Evolutionary conservation across 2,113 vertebrate species (phyloP).

Genomic region (Halichoeres trimaculatus): DNA sequence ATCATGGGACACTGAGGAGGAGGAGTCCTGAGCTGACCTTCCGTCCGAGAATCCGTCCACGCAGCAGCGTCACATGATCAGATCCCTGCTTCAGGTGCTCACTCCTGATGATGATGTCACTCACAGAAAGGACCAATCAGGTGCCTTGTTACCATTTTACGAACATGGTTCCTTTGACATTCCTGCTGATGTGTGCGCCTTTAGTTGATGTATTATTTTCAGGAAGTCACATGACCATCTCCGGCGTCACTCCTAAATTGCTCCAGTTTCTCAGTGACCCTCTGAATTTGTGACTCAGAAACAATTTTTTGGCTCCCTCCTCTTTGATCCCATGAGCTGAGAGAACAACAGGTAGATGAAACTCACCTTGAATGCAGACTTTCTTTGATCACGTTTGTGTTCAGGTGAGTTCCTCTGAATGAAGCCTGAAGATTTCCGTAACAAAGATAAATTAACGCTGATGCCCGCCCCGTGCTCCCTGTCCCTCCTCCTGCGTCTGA

Average conservation of each 20-base stretch:
- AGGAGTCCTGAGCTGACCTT: neutral
- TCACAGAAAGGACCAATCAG: constrained; percentile 3
- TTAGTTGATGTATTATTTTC: too few relatives aligned
- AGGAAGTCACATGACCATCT: too few relatives aligned
- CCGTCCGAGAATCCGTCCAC: neutral
- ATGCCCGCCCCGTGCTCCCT: neutral
- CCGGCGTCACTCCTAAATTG: too few relatives aligned
- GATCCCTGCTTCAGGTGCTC: constrained; percentile 1
- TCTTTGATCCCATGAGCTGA: neutral
- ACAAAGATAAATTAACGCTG: too few relatives aligned
- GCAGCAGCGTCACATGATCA: neutral
- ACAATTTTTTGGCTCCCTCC: neutral
- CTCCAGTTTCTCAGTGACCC: too few relatives aligned
- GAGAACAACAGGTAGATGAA: too few relatives aligned
- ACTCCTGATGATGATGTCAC: constrained; percentile 9
- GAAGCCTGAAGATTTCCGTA: too few relatives aligned
- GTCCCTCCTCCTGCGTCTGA: neutral
- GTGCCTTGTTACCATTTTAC: neutral
- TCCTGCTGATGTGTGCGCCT: neutral
- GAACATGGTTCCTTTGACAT: neutral
- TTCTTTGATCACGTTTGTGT: too few relatives aligned
- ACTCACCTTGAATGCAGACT: too few relatives aligned
- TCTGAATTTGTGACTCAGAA: neutral
- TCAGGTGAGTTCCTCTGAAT: too few relatives aligned
- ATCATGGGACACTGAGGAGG: constrained; percentile 53